Evolutionary conservation across 2,113 vertebrate genomes (phyloP).

Genomic region (Odocoileus virginianus): DNA sequence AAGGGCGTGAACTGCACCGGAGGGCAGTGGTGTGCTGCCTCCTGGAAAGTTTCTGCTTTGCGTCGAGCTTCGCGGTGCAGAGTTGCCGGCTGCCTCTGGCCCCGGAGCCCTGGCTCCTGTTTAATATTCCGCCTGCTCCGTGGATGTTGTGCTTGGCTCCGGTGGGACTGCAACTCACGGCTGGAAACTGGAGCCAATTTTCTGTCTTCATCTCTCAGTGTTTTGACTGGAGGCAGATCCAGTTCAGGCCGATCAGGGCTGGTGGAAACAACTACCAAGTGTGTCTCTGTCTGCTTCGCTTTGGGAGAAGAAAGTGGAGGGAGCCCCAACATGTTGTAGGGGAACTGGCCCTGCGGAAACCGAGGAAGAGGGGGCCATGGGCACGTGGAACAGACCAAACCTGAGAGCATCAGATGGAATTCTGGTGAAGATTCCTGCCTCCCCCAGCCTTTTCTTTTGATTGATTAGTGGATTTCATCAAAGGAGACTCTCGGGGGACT

Average conservation of each 20-base stretch:
- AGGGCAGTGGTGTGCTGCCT: constrained; percentile 62
- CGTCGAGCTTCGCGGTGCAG: constrained; percentile 63
- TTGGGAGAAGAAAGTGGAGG: constrained; percentile 64
- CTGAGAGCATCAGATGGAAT: neutral
- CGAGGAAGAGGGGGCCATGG: constrained; percentile 45
- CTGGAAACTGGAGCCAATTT: constrained; percentile 86
- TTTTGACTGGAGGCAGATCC: constrained; percentile 89
- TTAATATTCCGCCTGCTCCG: constrained; percentile 83
- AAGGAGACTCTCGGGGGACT: constrained; percentile 56
- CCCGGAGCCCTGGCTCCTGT: constrained; percentile 80
- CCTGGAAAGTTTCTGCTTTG: constrained; percentile 76
- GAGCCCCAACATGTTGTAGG: constrained; percentile 35
- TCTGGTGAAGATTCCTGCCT: neutral
- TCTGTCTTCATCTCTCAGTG: constrained; percentile 84
- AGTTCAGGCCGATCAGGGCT: constrained; percentile 82
- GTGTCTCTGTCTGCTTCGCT: constrained; percentile 65
- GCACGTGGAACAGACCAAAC: constrained; percentile 31
- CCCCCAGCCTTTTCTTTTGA: neutral
- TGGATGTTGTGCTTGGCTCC: constrained; percentile 85
- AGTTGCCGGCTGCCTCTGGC: constrained; percentile 75
- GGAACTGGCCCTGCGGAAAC: constrained; percentile 49
- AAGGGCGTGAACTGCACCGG: constrained; percentile 50
- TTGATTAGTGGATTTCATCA: constrained; percentile 66
- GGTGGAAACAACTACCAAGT: constrained; percentile 82
- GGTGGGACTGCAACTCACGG: constrained; percentile 82